Conservation (phyloP, 2,797 vertebrate species). For the Diplodus sargus region DNA sequence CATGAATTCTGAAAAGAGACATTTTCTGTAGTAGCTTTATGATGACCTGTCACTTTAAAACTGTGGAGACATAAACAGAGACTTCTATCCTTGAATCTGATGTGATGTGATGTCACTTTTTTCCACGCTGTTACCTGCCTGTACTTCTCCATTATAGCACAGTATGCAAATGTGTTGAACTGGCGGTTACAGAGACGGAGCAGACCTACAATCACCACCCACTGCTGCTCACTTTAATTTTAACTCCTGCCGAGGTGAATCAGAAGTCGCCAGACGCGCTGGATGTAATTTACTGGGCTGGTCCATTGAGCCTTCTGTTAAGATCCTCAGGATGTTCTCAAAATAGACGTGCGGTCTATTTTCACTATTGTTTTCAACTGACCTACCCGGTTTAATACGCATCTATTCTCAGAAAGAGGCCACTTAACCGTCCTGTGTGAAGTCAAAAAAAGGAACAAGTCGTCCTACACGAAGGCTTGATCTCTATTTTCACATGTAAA, state of each 20-base stretch:
- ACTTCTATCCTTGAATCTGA: background rate
- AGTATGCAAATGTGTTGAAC: background rate
- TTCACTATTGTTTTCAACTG: constrained; percentile 51
- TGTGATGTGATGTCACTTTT: background rate
- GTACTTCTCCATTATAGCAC: background rate
- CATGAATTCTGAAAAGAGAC: too few relatives aligned
- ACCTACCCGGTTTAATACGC: constrained; percentile 41
- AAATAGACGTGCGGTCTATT: constrained; percentile 46
- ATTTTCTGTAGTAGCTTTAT: too few relatives aligned
- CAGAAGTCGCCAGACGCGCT: background rate
- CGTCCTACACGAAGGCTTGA: background rate
- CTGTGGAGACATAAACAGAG: background rate
- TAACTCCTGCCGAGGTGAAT: background rate
- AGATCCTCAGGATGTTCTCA: constrained; percentile 21
- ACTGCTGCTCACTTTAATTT: background rate
- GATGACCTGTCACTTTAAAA: too few relatives aligned
- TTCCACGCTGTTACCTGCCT: background rate
- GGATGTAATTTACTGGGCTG: background rate
- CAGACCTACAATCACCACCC: background rate
- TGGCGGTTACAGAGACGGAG: background rate
- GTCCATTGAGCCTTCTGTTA: background rate
- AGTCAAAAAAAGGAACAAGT: constrained; percentile 1
- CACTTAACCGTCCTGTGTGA: background rate
- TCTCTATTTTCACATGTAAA: background rate
- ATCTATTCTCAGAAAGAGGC: constrained; percentile 38